Evolutionary conservation across 1,140 invertebrate species (phyloP).

Genomic region (Holotrichia oblita): DNA sequence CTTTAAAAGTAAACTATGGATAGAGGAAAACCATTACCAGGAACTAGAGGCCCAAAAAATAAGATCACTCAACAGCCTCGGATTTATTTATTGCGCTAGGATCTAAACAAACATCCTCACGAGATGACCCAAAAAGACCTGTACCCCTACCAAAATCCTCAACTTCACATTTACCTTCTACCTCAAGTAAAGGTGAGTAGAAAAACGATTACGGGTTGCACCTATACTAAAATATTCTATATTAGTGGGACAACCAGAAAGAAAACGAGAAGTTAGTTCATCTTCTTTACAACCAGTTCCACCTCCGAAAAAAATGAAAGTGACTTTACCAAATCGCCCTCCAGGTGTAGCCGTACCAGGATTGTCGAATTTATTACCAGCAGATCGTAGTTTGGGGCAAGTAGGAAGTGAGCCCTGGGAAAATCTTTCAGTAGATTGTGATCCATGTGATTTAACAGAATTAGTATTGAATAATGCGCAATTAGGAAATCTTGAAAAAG

Average conservation of each 20-base stretch:
- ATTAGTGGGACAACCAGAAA: conserved; percentile 43
- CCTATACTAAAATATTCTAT: conserved; percentile 2
- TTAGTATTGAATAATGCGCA: conserved; percentile 67
- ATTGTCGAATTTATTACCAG: conserved; percentile 55
- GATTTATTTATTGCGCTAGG: conserved; percentile 70
- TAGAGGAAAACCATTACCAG: conserved; percentile 63
- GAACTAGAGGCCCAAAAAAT: conserved; percentile 66
- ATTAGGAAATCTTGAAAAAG: conserved; percentile 70
- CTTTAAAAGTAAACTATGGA: too few species aligned
- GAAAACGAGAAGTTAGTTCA: conserved; percentile 55
- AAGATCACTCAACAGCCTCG: conserved; percentile 71
- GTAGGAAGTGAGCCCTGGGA: conserved; percentile 67
- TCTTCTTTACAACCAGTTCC: conserved; percentile 59
- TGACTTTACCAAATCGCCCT: conserved; percentile 54
- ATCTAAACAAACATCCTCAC: conserved; percentile 64
- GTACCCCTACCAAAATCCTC: conserved; percentile 64
- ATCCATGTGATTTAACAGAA: conserved; percentile 69
- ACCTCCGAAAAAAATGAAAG: conserved; percentile 66
- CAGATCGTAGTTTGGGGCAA: conserved; percentile 46
- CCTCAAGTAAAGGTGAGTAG: conserved; percentile 57
- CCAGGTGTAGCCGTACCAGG: conserved; percentile 56
- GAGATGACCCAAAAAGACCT: conserved; percentile 66
- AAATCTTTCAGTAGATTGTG: conserved; percentile 67
- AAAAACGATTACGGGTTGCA: too few species aligned
- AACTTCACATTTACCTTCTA: conserved; percentile 59